Base-by-base conservation (phyloP, 1,140 invertebrate species). In the Magallana gigas region DNA sequence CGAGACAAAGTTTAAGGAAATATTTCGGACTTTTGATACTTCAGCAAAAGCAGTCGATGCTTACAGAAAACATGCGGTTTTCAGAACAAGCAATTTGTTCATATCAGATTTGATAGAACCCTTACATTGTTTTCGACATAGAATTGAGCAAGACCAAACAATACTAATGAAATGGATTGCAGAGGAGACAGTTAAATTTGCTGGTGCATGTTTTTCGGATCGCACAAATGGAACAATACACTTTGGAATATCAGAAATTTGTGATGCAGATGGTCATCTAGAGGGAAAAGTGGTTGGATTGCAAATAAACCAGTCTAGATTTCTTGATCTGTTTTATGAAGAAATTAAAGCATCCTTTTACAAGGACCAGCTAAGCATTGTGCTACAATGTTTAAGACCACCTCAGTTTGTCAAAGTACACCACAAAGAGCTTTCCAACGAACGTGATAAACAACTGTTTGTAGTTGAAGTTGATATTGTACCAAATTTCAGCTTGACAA, bases 191-290 rank as follows among this genome's bases (percentile, higher is more conserved):
- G 81, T 89, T 36, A 58, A 81, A 23, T 91, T 92, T 90, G 71
- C 84, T 29, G 88, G 90, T 62, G 90, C 91, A 8, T 92, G 91
- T 84, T 81, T 92, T 56, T 91, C 90, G 83, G 86, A 88, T 16
- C 88, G 91, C 59, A 88, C 84, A 48, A 91, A 92, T 87, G 91
- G 91, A 5, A 92, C 91, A 12, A 89, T 91, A 3, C 89, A 92
- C 68, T 89, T 92, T 86, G 91, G 91, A 57, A 88, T 92, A 12
- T 81, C 80, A 18, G 83, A 62, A 56, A 57, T 84, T 57, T 60
- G 80, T 29, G 11, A 76, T n/a, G 86, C 9, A 60, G 86, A 76
- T 9, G 85, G 23, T 11, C 86, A 64, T 59, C 16, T 84, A 18
- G 83, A 89, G 76, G 91, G 91, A n/a, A 83, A 90, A 80, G 84